These are phyloP conservation scores for Synanceia verrucosa DNA, from an alignment of 2,797 vertebrate genomes.

Conservation along the genomic window DNA sequence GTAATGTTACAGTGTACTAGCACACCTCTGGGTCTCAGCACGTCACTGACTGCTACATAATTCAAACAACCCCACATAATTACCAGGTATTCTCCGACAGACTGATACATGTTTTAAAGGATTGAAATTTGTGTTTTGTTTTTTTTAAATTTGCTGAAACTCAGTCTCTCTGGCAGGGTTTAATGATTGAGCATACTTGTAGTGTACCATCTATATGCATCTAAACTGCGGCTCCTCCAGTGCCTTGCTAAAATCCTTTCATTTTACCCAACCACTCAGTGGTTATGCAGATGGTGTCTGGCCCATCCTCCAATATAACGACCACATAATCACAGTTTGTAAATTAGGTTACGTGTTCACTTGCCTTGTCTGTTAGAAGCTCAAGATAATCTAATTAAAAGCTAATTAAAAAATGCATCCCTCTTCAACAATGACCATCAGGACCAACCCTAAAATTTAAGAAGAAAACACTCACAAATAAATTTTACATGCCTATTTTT, in stretches of 20 bases:
- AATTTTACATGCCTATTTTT: background rate
- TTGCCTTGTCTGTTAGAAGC: background rate
- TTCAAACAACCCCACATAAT: background rate
- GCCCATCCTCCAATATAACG: background rate
- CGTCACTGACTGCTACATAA: background rate
- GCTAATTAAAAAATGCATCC: background rate
- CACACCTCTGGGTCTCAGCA: background rate
- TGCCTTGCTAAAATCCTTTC: background rate
- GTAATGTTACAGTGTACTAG: background rate
- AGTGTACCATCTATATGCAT: background rate
- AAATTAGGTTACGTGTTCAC: background rate
- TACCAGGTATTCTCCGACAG: background rate
- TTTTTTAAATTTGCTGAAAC: background rate
- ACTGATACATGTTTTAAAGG: background rate
- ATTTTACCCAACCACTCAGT: background rate
- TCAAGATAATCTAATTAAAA: background rate
- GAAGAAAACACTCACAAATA: background rate
- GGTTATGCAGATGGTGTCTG: background rate
- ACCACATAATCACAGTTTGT: background rate
- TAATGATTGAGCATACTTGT: background rate
- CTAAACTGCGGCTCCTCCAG: background rate
- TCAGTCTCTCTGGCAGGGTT: background rate
- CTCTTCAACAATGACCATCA: background rate
- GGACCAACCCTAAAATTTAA: conserved; percentile 5
- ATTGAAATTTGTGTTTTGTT: background rate